Evolutionary conservation across 2,888 invertebrate genomes (phyloP).

Genomic region (Papilio gigon): DNA sequence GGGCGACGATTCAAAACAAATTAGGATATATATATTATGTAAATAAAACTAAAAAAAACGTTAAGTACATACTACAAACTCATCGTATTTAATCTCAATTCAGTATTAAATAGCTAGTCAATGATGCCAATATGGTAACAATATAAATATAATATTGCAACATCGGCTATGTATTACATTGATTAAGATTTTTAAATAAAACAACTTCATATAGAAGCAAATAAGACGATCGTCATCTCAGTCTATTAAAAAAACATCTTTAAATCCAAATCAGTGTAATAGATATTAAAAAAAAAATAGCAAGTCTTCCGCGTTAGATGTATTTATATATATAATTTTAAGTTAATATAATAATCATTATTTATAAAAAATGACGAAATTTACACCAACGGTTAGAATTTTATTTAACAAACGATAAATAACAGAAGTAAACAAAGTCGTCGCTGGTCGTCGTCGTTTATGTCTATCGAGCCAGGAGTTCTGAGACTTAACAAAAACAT

Average conservation of each 20-base stretch:
- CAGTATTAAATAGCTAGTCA: background rate
- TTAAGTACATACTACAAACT: background rate
- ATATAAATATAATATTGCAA: slow-evolving; percentile 2
- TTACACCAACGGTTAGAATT: slow-evolving; percentile 30
- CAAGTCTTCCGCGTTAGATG: slow-evolving; percentile 39
- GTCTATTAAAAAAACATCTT: background rate
- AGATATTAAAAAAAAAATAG: slow-evolving; percentile 20
- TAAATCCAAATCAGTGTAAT: slow-evolving; percentile 26
- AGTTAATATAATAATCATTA: background rate
- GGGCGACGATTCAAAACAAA: background rate
- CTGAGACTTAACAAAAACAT: background rate
- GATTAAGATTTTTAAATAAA: background rate
- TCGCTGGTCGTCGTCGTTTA: too few species aligned
- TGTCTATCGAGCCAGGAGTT: too few species aligned
- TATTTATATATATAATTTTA: slow-evolving; percentile 20
- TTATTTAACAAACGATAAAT: background rate
- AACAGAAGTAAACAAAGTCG: background rate
- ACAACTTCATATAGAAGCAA: too few species aligned
- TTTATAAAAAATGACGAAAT: background rate
- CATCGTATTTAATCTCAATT: background rate
- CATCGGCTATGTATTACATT: slow-evolving; percentile 1
- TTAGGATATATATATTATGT: background rate
- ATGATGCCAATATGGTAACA: background rate
- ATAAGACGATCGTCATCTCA: background rate
- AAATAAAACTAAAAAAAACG: background rate